Base-by-base conservation (phyloP, 2,888 invertebrate genomes). In the Pseudococcus viburni region DNA sequence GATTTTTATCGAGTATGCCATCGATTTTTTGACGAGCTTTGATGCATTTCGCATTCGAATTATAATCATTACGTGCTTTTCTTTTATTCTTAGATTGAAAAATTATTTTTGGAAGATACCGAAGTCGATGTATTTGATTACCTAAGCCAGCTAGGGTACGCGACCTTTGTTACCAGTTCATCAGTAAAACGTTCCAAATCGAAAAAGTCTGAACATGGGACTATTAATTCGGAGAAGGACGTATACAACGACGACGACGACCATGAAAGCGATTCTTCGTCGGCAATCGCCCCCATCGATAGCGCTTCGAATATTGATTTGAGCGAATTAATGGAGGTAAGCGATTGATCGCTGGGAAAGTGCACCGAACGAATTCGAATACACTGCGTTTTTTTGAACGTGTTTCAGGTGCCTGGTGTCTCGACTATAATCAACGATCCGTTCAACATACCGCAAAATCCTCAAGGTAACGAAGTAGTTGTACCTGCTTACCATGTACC, bases 1-100 rank as follows among this genome's bases (percentile, higher is more conserved):
- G 33, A 87, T 87, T 77, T 77, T 80, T 80, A 87, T 22, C 22
- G 73, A 17, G 87, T 87, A 15, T 19, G 77, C 26, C 26, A 33
- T 33, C 26, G 26, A 33, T 33, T 33, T 1, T 33, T 33, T 19
- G 48, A 48, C 42, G 51, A 19, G 9, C 11, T 55, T 42, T 19
- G 22, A 19, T 26, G 15, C 19, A n/a, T 26, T 26, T 22, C 8
- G 8, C 22, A 17, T 59, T 17, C 59, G n/a, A 7, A 46, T 17
- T 59, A n/a, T 59, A 5, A 59, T 73, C 4, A 22, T 73, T n/a
- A 68, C 22, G 11, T 46, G 46, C 9, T 9, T 46, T 7, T 5
- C 1, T 46, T 73, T 73, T 73, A 0, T 12, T 19, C 39, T 42
- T 26, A 73, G 84, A 48, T 84, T 17, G 84, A 84, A 19, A 84